Base-by-base conservation (phyloP, 1,140 invertebrate species). In the Cyclina sinensis region DNA sequence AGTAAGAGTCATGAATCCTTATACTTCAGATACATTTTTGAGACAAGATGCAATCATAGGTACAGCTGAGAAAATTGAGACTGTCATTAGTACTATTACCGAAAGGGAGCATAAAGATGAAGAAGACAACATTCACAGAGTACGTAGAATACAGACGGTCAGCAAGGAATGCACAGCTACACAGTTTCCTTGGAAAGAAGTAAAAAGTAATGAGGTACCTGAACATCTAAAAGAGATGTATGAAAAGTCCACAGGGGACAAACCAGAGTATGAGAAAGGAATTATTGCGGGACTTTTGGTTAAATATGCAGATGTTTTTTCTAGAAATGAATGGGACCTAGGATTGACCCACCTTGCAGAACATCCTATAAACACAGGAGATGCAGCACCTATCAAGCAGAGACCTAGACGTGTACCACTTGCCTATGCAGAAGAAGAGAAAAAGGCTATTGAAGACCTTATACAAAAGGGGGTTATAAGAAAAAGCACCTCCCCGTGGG, bases 351-450 rank as follows among this genome's bases (percentile, higher is more conserved):
- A 35, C 24, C n/a, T 62, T 14, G 37, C 57, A 39, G 70, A 78
- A 54, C 84, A 86, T 32, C 12, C 4, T 16, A 86, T 86, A 46
- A 37, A 86, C 35, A 86, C 84, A 27, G 51, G 70, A 18, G 37
- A 86, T 27, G 84, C 73, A 24, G 16, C 24, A 32, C 84, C 84
- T 7, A 48, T 86, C 9, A 76, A 78, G 39, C 51, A 70, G 35
- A 27, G 32, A 7, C 51, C 57, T 18, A 7, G 84, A 32, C 21
- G 35, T 30, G 54, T 78, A 12, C 84, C 84, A 14, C 3, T 65
- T 14, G 35, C 48, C 9, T 35, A 24, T 2, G 43, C 27, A 27
- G 73, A 78, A 21, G 84, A 78, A 9, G 73, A 78, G 30, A 62
- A 78, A 32, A 62, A 27, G n/a, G 30, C 35, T 11, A 46, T 86